Conservation (phyloP, 2,113 vertebrate species). For the Heterocephalus glaber region DNA sequence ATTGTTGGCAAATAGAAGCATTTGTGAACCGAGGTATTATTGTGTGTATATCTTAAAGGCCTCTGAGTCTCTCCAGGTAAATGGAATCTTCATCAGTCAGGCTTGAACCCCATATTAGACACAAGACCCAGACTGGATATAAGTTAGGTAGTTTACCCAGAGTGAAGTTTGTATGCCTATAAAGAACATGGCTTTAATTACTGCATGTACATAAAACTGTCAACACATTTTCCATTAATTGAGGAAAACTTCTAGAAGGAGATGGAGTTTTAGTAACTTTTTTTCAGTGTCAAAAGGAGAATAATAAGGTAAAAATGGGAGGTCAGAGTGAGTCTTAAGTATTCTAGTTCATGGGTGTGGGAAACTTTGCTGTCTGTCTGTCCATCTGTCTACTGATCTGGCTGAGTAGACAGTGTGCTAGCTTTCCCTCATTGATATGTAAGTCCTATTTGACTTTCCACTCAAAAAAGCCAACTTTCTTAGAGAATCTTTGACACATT, state of each 20-base stretch:
- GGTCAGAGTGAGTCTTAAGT: not conserved
- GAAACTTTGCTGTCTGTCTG: not conserved
- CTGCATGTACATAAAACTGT: not conserved
- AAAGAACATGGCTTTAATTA: conserved; percentile 16
- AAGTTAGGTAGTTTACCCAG: not conserved
- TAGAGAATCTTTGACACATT: not conserved
- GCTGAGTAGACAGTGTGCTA: not conserved
- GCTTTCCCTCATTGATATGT: not conserved
- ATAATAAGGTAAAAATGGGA: not conserved
- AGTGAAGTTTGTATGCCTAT: not conserved
- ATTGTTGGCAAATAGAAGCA: not conserved
- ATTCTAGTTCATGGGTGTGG: not conserved
- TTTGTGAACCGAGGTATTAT: not conserved
- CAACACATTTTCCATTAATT: not conserved
- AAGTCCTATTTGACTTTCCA: not conserved
- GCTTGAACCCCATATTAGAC: not conserved
- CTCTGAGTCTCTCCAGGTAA: not conserved
- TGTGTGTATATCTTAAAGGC: not conserved
- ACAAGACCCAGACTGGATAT: not conserved
- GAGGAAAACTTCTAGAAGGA: not conserved
- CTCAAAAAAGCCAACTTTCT: not conserved
- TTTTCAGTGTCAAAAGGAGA: conserved; percentile 1
- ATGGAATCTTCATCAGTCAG: not conserved
- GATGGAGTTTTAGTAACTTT: not conserved
- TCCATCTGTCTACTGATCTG: not conserved